phyloP scores from a whole-genome alignment of 2,888 invertebrate species.

The Sclerodermus sp. region DNA sequence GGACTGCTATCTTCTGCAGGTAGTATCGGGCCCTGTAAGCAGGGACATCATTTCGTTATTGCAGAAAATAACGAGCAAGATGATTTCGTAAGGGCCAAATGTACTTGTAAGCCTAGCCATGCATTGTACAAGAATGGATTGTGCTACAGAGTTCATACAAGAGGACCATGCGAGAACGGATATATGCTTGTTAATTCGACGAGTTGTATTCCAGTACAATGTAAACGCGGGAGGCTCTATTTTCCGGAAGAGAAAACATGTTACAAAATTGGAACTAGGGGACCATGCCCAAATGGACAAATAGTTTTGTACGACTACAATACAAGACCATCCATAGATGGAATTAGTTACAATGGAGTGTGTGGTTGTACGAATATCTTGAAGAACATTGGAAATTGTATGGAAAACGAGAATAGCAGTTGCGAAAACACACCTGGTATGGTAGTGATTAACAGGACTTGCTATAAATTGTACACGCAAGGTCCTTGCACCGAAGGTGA shows the following conservation, averaged over 20 bases:
- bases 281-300: slow-evolving; percentile 73
- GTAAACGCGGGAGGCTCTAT: slow-evolving; percentile 74
- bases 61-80: slow-evolving; percentile 25
- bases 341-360: slow-evolving; percentile 79
- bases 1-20: slow-evolving; percentile 58
- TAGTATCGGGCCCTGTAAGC: slow-evolving; percentile 73
- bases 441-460: slow-evolving; percentile 69
- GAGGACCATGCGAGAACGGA: slow-evolving; percentile 73
- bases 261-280: slow-evolving; percentile 76
- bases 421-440: slow-evolving; percentile 67
- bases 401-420: slow-evolving; percentile 50
- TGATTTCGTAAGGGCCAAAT: slow-evolving; percentile 61
- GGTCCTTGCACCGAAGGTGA: slow-evolving; percentile 76
- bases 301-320: slow-evolving; percentile 82
- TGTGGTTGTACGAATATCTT: slow-evolving; percentile 70
- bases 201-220: slow-evolving; percentile 71
- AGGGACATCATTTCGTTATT: slow-evolving; percentile 72
- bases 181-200: slow-evolving; percentile 73
- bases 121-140: slow-evolving; percentile 65
- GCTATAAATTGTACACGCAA: slow-evolving; percentile 75
- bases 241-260: slow-evolving; percentile 74
- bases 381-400: slow-evolving; percentile 44
- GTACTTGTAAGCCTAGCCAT: slow-evolving; percentile 72
- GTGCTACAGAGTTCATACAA: slow-evolving; percentile 78
- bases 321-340: slow-evolving; percentile 76